Base-by-base conservation (phyloP, 2,888 invertebrate genomes). In the Sussaba pulchella region DNA sequence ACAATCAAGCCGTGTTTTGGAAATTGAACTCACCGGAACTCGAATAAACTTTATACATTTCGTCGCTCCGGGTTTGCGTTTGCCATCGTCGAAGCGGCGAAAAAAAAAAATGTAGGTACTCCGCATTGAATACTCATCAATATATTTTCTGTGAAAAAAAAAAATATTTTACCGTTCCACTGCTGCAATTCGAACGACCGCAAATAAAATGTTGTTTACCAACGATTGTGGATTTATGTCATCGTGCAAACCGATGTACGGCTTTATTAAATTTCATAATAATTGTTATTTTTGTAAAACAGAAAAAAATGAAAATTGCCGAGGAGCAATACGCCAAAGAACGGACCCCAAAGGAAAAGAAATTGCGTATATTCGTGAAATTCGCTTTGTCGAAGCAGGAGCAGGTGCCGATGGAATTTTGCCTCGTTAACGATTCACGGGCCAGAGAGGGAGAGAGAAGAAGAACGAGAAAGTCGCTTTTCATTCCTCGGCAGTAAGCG, bases 361-460 rank as follows among this genome's bases (percentile, higher is more conserved):
- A 79, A 75, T 79, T 70, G 75, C 66, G 61, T 76, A 57, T 74
- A 69, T 74, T 66, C 50, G 50, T 66, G 70, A 74, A 50, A 70
- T 66, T 59, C 59, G 41, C 64, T 70, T 43, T 66, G 50, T 26
- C 39, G 45, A 39, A 61, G 52, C 45, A 59, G 21, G 36, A 69
- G 36, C 61, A 54, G 36, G 63, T 45, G 67, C 19, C 67, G 52
- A n/a, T 50, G 45, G 70, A 70, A 75, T 75, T 79, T 75, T 75
- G 79, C 74, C 59, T 74, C 79, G 74, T 74, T 70, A 66, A 74
- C 70, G 66, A 74, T 70, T 71, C 64, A 41, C 50, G 43, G 50
- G 45, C 17, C 19, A 10, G 24, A 43, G 4, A n/a, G 43, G 41
- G 64, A 41, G 43, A n/a, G 26, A 26, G 6, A n/a, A n/a, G 6